phyloP scores from a whole-genome alignment of 2,888 invertebrate species.

The Hedya salicella region DNA sequence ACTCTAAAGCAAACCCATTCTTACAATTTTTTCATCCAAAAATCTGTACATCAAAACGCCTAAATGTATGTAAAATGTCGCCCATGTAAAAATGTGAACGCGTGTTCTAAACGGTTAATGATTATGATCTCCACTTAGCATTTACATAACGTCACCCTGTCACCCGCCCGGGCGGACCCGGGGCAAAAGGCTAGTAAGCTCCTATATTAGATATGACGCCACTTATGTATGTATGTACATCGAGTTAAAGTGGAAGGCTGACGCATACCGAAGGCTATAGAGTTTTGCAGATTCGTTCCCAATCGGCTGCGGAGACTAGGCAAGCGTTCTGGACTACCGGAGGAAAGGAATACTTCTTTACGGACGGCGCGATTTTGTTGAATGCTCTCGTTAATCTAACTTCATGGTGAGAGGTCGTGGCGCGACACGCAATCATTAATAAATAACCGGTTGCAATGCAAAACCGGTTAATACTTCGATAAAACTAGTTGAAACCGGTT shows the following conservation, averaged over 20 bases:
- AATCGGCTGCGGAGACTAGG: constrained; percentile 6
- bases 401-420: constrained; percentile 48
- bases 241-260: constrained; percentile 54
- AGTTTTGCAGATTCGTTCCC: constrained; percentile 3
- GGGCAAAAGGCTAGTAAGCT: constrained; percentile 84
- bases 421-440: constrained; percentile 31
- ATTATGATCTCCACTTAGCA: constrained; percentile 79
- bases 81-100: constrained; percentile 40
- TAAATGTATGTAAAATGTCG: constrained; percentile 35
- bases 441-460: not conserved
- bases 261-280: constrained; percentile 44
- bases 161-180: constrained; percentile 80
- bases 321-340: constrained; percentile 31
- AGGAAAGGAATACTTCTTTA: constrained; percentile 52
- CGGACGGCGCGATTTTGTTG: constrained; percentile 71
- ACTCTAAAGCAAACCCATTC: constrained; percentile 28
- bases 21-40: constrained; percentile 27
- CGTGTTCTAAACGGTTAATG: constrained; percentile 63
- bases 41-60: constrained; percentile 41
- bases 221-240: constrained; percentile 73
- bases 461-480: too few relatives aligned
- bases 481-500: not conserved
- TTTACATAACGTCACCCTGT: constrained; percentile 84
- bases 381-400: constrained; percentile 45
- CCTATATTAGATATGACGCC: constrained; percentile 82